phyloP scores from a whole-genome alignment of 2,797 vertebrate genomes.

The Tiaroga cobitis region DNA sequence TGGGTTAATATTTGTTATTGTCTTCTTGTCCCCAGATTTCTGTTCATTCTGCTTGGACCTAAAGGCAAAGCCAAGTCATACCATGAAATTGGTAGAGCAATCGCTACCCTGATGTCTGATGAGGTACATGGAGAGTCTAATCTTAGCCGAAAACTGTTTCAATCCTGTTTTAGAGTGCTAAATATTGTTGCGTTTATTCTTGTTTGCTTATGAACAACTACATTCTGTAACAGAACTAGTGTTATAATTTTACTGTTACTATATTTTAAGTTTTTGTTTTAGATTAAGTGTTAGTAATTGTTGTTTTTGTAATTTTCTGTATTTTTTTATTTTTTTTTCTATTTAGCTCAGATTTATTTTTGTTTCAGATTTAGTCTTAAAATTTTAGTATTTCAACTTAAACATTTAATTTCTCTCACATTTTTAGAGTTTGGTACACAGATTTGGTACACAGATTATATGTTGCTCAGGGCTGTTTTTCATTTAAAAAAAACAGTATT shows the following conservation, averaged over 20 bases:
- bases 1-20: neutral
- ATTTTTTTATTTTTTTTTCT: neutral
- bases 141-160: neutral
- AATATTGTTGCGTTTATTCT: neutral
- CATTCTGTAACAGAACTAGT: neutral
- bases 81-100: slow-evolving; percentile 96
- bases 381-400: neutral
- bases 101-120: slow-evolving; percentile 97
- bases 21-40: slow-evolving; percentile 80
- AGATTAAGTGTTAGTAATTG: neutral
- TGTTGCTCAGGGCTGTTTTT: neutral
- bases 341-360: neutral
- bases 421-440: neutral
- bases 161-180: neutral
- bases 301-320: neutral
- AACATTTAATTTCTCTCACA: neutral
- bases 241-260: neutral
- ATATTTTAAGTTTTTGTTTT: neutral
- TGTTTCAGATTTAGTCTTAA: neutral
- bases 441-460: neutral
- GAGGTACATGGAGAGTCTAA: slow-evolving; percentile 81
- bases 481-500: neutral
- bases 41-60: slow-evolving; percentile 96
- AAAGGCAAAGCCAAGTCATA: slow-evolving; percentile 99
- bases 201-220: neutral